Evolutionary conservation across 2,797 vertebrate genomes (phyloP).

Genomic region (Epinephelus awoara): DNA sequence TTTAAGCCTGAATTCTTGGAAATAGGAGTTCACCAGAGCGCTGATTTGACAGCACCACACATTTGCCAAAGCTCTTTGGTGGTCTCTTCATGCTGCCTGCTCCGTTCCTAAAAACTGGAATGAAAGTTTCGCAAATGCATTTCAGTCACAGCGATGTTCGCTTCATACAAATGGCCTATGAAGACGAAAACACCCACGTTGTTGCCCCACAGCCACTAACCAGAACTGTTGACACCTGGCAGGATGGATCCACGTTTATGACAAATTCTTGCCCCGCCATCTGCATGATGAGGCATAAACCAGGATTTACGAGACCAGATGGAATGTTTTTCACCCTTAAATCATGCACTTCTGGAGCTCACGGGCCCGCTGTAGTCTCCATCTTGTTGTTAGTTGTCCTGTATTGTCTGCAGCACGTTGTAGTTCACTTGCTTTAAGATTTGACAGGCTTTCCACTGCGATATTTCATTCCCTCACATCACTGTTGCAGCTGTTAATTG

Average conservation of each 20-base stretch:
- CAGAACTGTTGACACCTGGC: conserved; percentile 63
- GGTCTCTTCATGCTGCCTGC: conserved; percentile 24
- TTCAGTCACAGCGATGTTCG: conserved; percentile 43
- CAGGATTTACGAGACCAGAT: conserved; percentile 69
- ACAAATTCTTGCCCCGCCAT: conserved; percentile 63
- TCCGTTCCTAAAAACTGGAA: conserved; percentile 26
- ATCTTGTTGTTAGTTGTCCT: conserved; percentile 21
- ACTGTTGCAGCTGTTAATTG: conserved; percentile 35
- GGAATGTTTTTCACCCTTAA: conserved; percentile 62
- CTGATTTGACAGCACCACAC: conserved; percentile 26
- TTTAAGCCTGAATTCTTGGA: conserved; percentile 9
- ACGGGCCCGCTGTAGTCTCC: conserved; percentile 19
- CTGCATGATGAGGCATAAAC: conserved; percentile 68
- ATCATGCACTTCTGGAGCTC: conserved; percentile 54
- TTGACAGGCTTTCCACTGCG: conserved; percentile 25
- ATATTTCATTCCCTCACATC: conserved; percentile 30
- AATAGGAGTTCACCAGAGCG: conserved; percentile 1
- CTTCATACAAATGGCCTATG: conserved; percentile 53
- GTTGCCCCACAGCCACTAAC: conserved; percentile 33
- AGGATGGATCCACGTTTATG: conserved; percentile 60
- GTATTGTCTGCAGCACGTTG: conserved; percentile 8
- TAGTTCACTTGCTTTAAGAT: conserved; percentile 20
- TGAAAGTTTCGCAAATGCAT: conserved; percentile 31
- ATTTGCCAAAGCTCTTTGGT: conserved; percentile 12
- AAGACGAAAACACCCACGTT: conserved; percentile 44